Evolutionary conservation across 1,140 invertebrate genomes (phyloP).

Genomic region (Nixonia krombeini): DNA sequence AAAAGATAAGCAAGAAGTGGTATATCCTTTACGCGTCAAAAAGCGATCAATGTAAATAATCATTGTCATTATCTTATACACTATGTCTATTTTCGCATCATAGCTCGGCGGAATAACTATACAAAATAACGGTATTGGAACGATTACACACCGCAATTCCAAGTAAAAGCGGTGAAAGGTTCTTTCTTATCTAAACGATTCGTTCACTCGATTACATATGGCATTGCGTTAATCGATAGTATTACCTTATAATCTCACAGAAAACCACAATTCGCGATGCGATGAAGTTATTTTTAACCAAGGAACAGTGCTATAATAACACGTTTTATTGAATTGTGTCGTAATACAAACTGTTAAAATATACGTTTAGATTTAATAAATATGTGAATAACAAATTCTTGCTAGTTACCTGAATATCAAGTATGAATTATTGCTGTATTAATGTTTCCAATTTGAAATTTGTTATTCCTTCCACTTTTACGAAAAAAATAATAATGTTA

Average conservation of each 20-base stretch:
- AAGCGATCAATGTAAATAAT: conserved; percentile 16
- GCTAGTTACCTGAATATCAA: too few relatives aligned
- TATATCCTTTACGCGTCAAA: too few relatives aligned
- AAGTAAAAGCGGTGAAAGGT: conserved; percentile 50
- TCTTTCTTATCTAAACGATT: conserved; percentile 29
- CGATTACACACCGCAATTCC: conserved; percentile 28
- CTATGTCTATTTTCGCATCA: conserved; percentile 17
- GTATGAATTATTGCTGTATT: too few relatives aligned
- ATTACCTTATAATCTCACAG: conserved; percentile 22
- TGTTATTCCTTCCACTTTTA: too few relatives aligned
- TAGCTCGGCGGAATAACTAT: conserved; percentile 14
- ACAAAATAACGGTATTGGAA: conserved; percentile 23
- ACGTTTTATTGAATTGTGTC: too few relatives aligned
- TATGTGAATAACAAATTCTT: background rate
- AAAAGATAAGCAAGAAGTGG: too few relatives aligned
- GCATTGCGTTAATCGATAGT: conserved; percentile 32
- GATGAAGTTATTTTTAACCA: background rate
- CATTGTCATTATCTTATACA: conserved; percentile 17
- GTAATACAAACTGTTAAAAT: too few relatives aligned
- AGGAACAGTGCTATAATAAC: too few relatives aligned
- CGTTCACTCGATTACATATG: conserved; percentile 21
- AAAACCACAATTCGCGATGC: conserved; percentile 1
- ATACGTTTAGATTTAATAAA: too few relatives aligned
- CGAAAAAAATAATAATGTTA: too few relatives aligned
- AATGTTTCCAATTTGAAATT: too few relatives aligned